Conservation (phyloP, 2,113 vertebrate species). For the Anolis carolinensis region DNA sequence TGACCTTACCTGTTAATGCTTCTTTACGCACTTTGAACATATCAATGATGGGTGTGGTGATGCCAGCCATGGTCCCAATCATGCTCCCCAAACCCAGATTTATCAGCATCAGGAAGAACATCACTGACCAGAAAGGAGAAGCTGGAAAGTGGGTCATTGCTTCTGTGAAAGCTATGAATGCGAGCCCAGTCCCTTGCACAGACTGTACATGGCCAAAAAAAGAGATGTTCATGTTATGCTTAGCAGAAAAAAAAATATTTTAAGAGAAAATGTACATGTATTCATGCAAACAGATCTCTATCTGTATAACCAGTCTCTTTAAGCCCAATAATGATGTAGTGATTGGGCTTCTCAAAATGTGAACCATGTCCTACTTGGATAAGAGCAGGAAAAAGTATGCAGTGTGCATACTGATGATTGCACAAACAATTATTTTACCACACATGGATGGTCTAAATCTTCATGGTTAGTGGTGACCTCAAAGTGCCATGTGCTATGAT, state of each 20-base stretch:
- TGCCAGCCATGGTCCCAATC: conserved; percentile 98
- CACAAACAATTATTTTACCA: background rate
- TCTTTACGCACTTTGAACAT: conserved; percentile 98
- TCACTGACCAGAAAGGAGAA: conserved; percentile 96
- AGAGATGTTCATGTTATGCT: background rate
- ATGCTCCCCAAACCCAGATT: conserved; percentile 97
- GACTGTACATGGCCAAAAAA: conserved; percentile 74
- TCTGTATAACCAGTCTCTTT: background rate
- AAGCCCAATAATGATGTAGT: background rate
- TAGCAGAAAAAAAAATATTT: background rate
- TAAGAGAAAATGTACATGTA: background rate
- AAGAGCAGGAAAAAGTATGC: background rate
- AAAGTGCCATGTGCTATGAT: background rate
- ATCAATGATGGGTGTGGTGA: conserved; percentile 95
- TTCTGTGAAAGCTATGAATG: conserved; percentile 99
- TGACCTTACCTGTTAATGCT: conserved; percentile 90
- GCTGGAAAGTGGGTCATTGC: conserved; percentile 98
- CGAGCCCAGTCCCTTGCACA: conserved; percentile 95
- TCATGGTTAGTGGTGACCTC: background rate
- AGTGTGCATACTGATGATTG: background rate
- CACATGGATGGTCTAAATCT: background rate
- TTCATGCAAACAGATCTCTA: background rate
- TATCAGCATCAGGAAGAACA: conserved; percentile 99
- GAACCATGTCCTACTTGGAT: background rate
- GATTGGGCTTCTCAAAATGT: background rate